Conservation (phyloP, 2,888 invertebrate genomes). For the Charanyca ferruginea region DNA sequence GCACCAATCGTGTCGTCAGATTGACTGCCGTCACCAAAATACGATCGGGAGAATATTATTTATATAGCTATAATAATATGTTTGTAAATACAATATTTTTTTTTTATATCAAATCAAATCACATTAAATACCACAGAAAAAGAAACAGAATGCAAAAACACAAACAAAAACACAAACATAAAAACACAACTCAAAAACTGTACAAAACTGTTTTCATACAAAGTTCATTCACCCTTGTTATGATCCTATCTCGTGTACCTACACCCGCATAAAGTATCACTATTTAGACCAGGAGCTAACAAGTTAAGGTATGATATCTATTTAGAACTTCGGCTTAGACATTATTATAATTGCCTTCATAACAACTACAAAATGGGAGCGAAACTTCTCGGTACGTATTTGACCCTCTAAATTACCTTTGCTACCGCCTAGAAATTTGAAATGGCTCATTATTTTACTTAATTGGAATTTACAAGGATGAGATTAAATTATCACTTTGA, state of each 20-base stretch:
- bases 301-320: conserved; percentile 42
- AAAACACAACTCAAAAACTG: too few relatives aligned
- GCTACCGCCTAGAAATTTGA: conserved; percentile 36
- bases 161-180: too few relatives aligned
- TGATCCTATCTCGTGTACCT: background rate
- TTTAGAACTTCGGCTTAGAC: conserved; percentile 38
- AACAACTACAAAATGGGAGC: conserved; percentile 50
- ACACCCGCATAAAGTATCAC: conserved; percentile 38
- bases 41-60: too few relatives aligned
- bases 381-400: conserved; percentile 46
- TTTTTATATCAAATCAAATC: too few relatives aligned
- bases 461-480: conserved; percentile 50
- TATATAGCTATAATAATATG: too few relatives aligned
- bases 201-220: conserved; percentile 10
- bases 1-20: too few relatives aligned
- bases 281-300: conserved; percentile 35
- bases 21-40: too few relatives aligned
- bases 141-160: too few relatives aligned
- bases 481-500: conserved; percentile 38
- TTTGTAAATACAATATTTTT: too few relatives aligned
- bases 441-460: conserved; percentile 50
- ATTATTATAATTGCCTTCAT: conserved; percentile 59
- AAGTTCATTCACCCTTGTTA: conserved; percentile 17
- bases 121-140: too few relatives aligned
- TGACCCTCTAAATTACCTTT: conserved; percentile 55